Evolutionary conservation across 2,888 invertebrate genomes (phyloP), one percentile per base, ranked within the genome.

Genomic region (Harpagoxenus sublaevis): DNA sequence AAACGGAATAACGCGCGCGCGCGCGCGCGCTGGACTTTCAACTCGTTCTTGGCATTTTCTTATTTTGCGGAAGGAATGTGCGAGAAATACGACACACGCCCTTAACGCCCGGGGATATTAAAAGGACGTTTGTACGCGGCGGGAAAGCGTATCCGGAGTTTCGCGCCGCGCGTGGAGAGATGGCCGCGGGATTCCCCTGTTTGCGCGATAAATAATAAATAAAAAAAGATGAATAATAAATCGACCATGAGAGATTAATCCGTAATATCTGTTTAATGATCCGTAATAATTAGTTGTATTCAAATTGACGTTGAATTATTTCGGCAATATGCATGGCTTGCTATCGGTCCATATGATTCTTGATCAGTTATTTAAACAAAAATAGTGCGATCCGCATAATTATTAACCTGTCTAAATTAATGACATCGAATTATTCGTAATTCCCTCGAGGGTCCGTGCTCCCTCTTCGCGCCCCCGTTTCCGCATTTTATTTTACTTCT

Each of bases 11-110:
- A 66, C 57, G 57, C 28, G 23, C 23, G 23, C 23, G 23, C 57
- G 57, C 28, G 23, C 23, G 23, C 23, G 28, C 62, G 42, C 63
- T 53, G 87, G 83, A 85, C 82, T 87, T 83, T 78, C 45, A 77
- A 74, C 65, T 65, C 74, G 87, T 31, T 63, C 75, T 73, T 31
- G 77, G 68, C 31, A 87, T 74, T 70, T 82, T 83, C 87, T 87
- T 87, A 87, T 68, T 68, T 85, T 74, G 73, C 60, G 60, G n/a
- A 12, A 71, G 73, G 79, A 60, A 81, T 73, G 73, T 39, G 35
- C 48, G 57, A 66, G 73, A 81, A 62, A 51, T 48, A 81, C 48
- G 73, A 73, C 68, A 81, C 73, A 39, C 73, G 60, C 53, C 60
- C 60, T 73, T 81, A 81, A 70, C 78, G 70, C 31, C 15, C 70